Base-by-base conservation (phyloP, 2,113 vertebrate genomes). In the Caretta caretta region DNA sequence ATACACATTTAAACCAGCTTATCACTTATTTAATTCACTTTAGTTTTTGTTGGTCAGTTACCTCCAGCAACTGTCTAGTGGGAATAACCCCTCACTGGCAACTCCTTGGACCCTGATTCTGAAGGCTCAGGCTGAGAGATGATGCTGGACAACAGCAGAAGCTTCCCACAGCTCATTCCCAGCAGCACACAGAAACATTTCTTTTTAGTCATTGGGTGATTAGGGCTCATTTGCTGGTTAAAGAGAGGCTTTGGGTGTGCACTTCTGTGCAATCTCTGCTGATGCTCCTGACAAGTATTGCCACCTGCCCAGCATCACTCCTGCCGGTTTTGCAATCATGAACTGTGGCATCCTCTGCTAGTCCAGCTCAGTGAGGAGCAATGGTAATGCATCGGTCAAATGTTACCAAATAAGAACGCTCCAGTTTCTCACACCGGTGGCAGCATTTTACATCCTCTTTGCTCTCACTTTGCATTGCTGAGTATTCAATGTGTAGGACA, bases 271-370 rank as follows among this genome's bases (percentile, higher is more conserved):
- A 2, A 19, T 2, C 10, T 12, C 10, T 12, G 50, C 69, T 59
- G 10, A 19, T 0, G 31, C 0, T 7, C 48, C 31, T 1, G 8
- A 78, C 54, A 3, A 79, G 7, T 5, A n/a, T 1, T 0, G 1
- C 1, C 13, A 31, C 29, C 48, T 9, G 27, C 27, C 78, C 27
- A 31, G 6, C 31, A 35, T 19, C 81, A n/a, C 35, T 35, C 54
- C 0, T 1, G 54, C 14, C 48, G 48, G 54, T 89, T 89, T 87
- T 80, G 22, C 0, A 0, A 0, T 0, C 75, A 29, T 89, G 78
- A 72, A 0, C 13, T 46, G 1, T 17, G 78, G 80, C 54, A 3
- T 2, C 11, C 48, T 4, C 69, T 22, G 42, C 54, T 80, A 51
- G 10, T 9, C 11, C 1, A 1, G 9, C 78, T 7, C 62, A 1